Conservation (phyloP, 2,888 invertebrate genomes). For the Ashinkailepas kermadecensis region DNA sequence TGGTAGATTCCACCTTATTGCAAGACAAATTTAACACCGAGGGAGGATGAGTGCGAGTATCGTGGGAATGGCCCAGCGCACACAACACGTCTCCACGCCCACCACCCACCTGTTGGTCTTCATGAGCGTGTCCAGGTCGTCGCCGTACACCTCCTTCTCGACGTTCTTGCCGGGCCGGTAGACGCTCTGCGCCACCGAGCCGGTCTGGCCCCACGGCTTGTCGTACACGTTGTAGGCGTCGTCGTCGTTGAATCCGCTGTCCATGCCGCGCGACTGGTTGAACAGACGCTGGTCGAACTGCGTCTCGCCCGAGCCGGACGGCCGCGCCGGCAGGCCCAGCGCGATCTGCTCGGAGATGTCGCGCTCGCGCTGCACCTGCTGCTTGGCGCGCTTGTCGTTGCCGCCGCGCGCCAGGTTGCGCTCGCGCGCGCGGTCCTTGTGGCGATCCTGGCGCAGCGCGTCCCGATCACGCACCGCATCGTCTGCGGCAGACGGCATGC, state of each 20-base stretch:
- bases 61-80: background rate
- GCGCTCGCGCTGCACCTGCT: conserved; percentile 83
- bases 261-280: conserved; percentile 87
- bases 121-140: conserved; percentile 79
- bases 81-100: background rate
- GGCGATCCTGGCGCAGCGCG: conserved; percentile 75
- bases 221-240: conserved; percentile 97
- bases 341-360: conserved; percentile 99
- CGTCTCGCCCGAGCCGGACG: conserved; percentile 58
- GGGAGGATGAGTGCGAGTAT: too few relatives aligned
- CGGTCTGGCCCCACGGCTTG: conserved; percentile 91
- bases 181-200: conserved; percentile 75
- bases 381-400: conserved; percentile 79
- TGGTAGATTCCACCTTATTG: too few relatives aligned
- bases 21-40: too few relatives aligned
- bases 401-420: conserved; percentile 87
- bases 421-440: conserved; percentile 85
- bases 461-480: conserved; percentile 75
- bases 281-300: conserved; percentile 94
- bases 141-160: conserved; percentile 83
- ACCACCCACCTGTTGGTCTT: conserved; percentile 63
- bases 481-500: conserved; percentile 40
- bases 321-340: conserved; percentile 83
- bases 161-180: conserved; percentile 80
- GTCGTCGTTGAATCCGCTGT: conserved; percentile 91